Evolutionary conservation across 2,888 invertebrate species (phyloP), one percentile per base, ranked within the genome.

Genomic region (Notodonta dromedarius): DNA sequence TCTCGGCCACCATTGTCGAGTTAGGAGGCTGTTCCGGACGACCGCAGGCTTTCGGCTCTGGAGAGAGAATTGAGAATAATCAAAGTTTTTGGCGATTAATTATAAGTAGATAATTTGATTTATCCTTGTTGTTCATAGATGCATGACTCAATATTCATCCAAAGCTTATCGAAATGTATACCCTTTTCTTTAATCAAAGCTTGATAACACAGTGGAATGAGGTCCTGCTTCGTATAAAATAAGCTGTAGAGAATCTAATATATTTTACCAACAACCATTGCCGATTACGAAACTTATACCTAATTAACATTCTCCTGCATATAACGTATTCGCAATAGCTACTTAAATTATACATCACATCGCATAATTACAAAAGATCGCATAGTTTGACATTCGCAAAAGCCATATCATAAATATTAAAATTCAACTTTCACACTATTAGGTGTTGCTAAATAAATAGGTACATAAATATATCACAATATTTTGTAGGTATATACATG

Each of bases 21-120:
- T 98, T 98, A 9, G 98, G 98, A 0, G 98, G 98, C 87, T 98
- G 98, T 84, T 98, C 98, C 0, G 98, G 98, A 51, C 97, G 94
- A 11, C 98, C 98, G 83, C 98, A 98, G 0, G 98, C 96, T 82
- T 97, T 97, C 0, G 98, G 98, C 83, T 98, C 97, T 97, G 86
- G 1, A 0, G 46, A 12, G n/a, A n/a, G n/a, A 46, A 46, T 4
- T 2, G n/a, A 4, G 4, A 9, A 0, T n/a, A 11, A 13, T 46
- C 13, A 46, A 46, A 46, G 9, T 11, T 42, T 9, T 11, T 12
- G 9, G 4, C 35, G 5, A 35, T 35, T 35, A 9, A 7, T 42
- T 4, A 42, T 42, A 39, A 39, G n/a, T n/a, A n/a, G n/a, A 39
- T 40, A 6, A 5, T 7, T 40, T 40, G 1, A 6, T 40, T 40